A percentile compares a stretch with the other conserved stretches of the same genome.
phyloP scores from a whole-genome alignment of 2,888 invertebrate species.

The Ypsolopha sequella region DNA sequence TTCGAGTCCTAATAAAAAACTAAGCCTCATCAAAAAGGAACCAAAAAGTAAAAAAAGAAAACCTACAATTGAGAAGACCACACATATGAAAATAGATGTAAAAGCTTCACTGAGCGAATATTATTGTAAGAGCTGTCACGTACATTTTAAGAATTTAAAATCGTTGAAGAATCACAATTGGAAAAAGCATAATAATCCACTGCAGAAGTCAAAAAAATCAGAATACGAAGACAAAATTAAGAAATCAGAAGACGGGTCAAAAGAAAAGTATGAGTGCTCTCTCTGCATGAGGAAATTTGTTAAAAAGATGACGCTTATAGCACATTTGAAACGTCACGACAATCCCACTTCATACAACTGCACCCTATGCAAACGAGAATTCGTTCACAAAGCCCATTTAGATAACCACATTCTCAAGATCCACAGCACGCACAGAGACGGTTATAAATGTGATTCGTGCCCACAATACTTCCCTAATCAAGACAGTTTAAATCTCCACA shows the following conservation, averaged over 20 bases:
- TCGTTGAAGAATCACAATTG: neutral
- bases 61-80: constrained; percentile 10
- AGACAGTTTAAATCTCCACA: constrained; percentile 52
- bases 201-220: neutral
- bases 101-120: neutral
- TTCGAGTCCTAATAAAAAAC: neutral
- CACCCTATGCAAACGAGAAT: constrained; percentile 56
- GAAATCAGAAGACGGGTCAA: constrained; percentile 6
- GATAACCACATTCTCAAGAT: constrained; percentile 60
- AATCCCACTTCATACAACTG: constrained; percentile 34
- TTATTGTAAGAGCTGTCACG: neutral
- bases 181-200: neutral
- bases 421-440: constrained; percentile 47
- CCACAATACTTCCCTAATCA: constrained; percentile 41
- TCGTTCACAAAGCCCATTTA: constrained; percentile 66
- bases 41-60: constrained; percentile 10
- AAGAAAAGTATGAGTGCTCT: constrained; percentile 30
- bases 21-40: constrained; percentile 7
- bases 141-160: neutral
- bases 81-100: neutral
- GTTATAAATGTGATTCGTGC: constrained; percentile 59
- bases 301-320: constrained; percentile 31
- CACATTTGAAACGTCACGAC: constrained; percentile 41
- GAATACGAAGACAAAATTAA: constrained; percentile 5
- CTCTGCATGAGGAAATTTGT: constrained; percentile 46